A percentile compares a stretch with the other conserved stretches of the same genome.
Evolutionary conservation across 2,888 invertebrate species (phyloP).

Genomic region (Oeneis ivallda): DNA sequence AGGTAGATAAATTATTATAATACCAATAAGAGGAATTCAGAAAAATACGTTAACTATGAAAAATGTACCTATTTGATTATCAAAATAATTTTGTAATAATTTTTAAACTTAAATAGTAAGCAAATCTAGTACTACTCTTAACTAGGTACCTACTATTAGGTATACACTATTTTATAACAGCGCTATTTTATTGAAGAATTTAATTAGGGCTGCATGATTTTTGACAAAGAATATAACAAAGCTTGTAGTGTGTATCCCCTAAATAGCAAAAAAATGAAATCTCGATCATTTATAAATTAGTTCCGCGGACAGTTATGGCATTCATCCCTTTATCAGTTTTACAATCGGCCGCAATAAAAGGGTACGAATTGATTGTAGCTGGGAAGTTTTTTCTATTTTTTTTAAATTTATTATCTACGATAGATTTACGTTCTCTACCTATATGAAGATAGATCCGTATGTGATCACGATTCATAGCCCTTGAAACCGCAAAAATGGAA

Average conservation of each 20-base stretch:
- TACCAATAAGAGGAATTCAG: too few relatives aligned
- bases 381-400: conserved; percentile 59
- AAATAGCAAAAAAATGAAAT: conserved; percentile 66
- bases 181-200: background rate
- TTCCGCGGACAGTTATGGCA: conserved; percentile 73
- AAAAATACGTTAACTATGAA: background rate
- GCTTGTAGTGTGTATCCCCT: conserved; percentile 37
- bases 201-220: background rate
- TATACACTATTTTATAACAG: too few relatives aligned
- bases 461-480: background rate
- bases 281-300: conserved; percentile 82
- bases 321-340: conserved; percentile 77
- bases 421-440: conserved; percentile 50
- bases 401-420: conserved; percentile 54
- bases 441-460: conserved; percentile 7
- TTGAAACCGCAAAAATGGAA: conserved; percentile 33
- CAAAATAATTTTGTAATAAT: too few relatives aligned
- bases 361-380: conserved; percentile 70
- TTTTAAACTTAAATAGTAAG: too few relatives aligned
- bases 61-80: background rate
- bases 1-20: background rate
- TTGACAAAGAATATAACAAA: background rate
- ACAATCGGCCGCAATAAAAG: conserved; percentile 77
- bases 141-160: too few relatives aligned
- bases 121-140: too few relatives aligned